phyloP scores from a whole-genome alignment of 2,888 invertebrate species.

The Palloptera scutellata region DNA sequence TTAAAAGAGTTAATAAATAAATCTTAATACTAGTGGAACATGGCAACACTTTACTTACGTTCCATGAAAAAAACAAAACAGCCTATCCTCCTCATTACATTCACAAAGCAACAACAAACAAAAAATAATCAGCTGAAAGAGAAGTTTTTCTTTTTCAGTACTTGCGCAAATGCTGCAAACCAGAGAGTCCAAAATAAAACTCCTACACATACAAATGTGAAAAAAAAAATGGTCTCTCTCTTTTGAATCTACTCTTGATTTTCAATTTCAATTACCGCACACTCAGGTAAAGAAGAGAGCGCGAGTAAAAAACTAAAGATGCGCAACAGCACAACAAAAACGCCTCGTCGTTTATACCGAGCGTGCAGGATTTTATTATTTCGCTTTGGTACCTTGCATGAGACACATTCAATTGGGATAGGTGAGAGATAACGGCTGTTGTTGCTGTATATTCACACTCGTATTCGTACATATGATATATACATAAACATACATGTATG shows the following conservation, averaged over 20 bases:
- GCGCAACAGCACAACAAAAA: neutral
- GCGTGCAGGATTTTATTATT: slow-evolving; percentile 41
- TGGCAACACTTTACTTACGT: too few species aligned
- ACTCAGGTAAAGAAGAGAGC: neutral
- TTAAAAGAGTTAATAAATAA: too few species aligned
- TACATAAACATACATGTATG: neutral
- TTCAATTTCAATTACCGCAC: too few species aligned
- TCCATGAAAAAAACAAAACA: too few species aligned
- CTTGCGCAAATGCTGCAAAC: slow-evolving; percentile 11
- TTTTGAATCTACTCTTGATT: too few species aligned
- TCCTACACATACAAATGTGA: neutral
- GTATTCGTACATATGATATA: slow-evolving; percentile 21
- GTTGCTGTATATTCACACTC: too few species aligned
- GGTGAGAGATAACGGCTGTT: slow-evolving; percentile 9
- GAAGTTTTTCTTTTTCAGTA: slow-evolving; percentile 1
- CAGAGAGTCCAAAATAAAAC: neutral
- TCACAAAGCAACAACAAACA: too few species aligned
- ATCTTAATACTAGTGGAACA: too few species aligned
- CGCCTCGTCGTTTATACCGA: neutral
- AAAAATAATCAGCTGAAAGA: too few species aligned
- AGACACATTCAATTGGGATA: slow-evolving; percentile 32
- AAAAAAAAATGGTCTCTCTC: neutral
- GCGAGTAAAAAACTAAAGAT: neutral
- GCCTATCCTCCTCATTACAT: too few species aligned
- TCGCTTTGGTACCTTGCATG: slow-evolving; percentile 40